Evolutionary conservation across 92 coral and sea anemone species (phyloP), one percentile per base, ranked within the genome.

Genomic region (Zoanthus solanderi): DNA sequence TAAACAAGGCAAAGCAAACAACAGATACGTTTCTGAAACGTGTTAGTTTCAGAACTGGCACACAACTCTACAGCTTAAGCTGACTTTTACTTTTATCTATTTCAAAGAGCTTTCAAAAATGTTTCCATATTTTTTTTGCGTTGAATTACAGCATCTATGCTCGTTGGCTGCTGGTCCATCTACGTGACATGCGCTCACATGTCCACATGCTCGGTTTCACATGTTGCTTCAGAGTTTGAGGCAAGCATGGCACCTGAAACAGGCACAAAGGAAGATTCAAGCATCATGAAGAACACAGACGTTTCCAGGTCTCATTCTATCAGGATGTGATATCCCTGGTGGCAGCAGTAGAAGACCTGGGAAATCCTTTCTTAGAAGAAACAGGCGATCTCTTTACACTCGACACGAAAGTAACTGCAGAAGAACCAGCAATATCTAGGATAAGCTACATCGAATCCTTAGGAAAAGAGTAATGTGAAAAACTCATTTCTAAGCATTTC

Each of bases 291-390:
- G 91, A 74, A 28, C 85, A 90, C 32, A 90, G 82, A 84, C 80
- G 90, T 78, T 92, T 32, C 83, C 93, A 92, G 79, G 86, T 58
- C 61, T 67, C 93, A 76, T 90, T 84, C 53, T 84, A 78, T 77
- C 88, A 87, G 61, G 86, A 91, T 78, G 90, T 91, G 18, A 90
- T 84, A 69, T 77, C 89, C 30, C 90, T 93, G 12, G 90, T 87
- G 4, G 28, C 83, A 28, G 57, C 87, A 45, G 78, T 88, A 32
- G 92, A 93, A 48, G 90, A 88, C 6, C 79, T 91, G 71, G 92
- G 92, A 15, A 93, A 93, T 77, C 96, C 94, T 18, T 91, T 93
- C 84, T 7, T 87, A 61, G 91, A 87, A 65, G 95, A 89, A 83
- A 75, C 89, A 52, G 89, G 83, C 17, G 93, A 92, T 75, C 84